These are phyloP conservation scores for Piscicola geometra DNA, from an alignment of 2,888 invertebrate species.

Conservation along the genomic window DNA sequence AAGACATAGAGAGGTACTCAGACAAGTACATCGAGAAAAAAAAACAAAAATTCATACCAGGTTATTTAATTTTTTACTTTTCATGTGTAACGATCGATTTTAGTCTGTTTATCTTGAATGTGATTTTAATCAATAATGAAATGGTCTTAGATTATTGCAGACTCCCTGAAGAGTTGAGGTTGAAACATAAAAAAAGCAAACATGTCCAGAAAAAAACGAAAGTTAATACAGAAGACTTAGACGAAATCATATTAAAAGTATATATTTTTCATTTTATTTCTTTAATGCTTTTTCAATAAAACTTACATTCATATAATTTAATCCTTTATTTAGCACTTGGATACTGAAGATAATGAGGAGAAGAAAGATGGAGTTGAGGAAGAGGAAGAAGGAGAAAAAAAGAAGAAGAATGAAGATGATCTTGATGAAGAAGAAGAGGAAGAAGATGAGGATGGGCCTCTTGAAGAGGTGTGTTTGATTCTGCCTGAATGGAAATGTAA, in stretches of 20 bases:
- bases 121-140: too few species aligned
- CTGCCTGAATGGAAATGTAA: not conserved
- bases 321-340: too few species aligned
- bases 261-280: not conserved
- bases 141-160: not conserved
- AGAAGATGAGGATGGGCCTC: constrained; percentile 11
- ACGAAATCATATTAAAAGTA: not conserved
- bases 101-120: too few species aligned
- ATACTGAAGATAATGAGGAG: too few species aligned
- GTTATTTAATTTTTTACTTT: not conserved
- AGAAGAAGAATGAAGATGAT: too few species aligned
- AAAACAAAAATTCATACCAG: constrained; percentile 6
- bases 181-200: not conserved
- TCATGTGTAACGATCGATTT: not conserved
- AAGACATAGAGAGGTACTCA: constrained; percentile 33
- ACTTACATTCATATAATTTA: not conserved
- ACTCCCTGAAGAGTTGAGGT: constrained; percentile 3
- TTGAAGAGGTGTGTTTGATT: not conserved
- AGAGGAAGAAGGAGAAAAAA: too few species aligned
- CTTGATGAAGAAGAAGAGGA: constrained; percentile 3
- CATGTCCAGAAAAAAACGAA: not conserved
- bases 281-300: not conserved
- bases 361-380: too few species aligned
- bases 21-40: constrained; percentile 25
- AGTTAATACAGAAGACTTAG: not conserved